Percentiles rank a stretch among this genome's conserved stretches.
phyloP scores from a whole-genome alignment of 2,888 invertebrate species.

The Phaonia tiefii region DNA sequence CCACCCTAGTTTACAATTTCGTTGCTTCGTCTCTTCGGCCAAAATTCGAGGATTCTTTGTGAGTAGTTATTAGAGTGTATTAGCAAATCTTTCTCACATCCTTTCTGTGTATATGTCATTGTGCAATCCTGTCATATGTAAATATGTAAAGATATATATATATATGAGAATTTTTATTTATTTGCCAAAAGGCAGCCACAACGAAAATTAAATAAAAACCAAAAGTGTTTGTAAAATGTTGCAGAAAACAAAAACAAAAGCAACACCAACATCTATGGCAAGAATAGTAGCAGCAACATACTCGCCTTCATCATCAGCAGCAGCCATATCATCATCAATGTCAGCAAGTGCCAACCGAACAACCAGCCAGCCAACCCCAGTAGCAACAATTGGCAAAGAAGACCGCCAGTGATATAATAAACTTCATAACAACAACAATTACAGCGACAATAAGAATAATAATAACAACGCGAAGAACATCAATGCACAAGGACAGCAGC shows the following conservation, averaged over 20 bases:
- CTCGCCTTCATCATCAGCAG: background rate
- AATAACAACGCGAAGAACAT: background rate
- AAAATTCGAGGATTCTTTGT: too few species aligned
- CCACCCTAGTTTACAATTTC: too few species aligned
- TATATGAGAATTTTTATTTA: constrained; percentile 52
- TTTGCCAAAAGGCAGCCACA: constrained; percentile 63
- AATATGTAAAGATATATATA: background rate
- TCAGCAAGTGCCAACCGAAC: background rate
- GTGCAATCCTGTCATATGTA: too few species aligned
- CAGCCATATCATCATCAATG: background rate
- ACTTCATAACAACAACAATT: background rate
- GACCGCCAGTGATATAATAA: background rate
- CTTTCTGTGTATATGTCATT: too few species aligned
- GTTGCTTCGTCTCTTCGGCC: too few species aligned
- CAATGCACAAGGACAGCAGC: background rate
- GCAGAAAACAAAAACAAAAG: background rate
- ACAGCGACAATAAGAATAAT: constrained; percentile 10
- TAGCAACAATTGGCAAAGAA: background rate
- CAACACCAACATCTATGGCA: background rate
- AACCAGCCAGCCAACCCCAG: background rate
- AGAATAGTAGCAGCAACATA: too few species aligned
- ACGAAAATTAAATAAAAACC: constrained; percentile 65
- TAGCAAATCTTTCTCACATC: too few species aligned
- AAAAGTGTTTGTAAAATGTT: constrained; percentile 56
- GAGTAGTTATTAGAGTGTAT: too few species aligned